Conservation (phyloP, 2,888 invertebrate genomes). For the Helleia helle region DNA sequence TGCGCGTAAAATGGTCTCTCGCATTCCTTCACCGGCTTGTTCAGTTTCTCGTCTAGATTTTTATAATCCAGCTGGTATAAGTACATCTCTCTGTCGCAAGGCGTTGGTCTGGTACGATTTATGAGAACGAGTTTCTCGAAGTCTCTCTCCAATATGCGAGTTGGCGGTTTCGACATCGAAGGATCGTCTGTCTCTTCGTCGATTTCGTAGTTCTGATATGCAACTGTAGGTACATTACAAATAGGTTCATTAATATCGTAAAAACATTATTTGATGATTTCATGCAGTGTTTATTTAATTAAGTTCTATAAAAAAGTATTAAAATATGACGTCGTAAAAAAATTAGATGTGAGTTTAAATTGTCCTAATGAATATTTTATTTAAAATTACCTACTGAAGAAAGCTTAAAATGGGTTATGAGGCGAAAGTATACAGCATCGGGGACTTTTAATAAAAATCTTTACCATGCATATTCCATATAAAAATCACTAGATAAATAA, state of each 20-base stretch:
- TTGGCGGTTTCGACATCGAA: constrained; percentile 52
- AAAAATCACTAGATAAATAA: no score
- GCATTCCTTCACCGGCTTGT: constrained; percentile 52
- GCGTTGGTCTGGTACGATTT: constrained; percentile 85
- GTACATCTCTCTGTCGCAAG: constrained; percentile 85
- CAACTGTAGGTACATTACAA: constrained; percentile 32
- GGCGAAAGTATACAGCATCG: neutral
- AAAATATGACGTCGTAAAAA: neutral
- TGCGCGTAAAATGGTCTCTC: constrained; percentile 80
- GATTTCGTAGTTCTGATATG: constrained; percentile 61
- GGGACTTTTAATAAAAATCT: neutral
- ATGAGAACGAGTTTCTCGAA: constrained; percentile 79
- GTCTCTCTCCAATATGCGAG: constrained; percentile 66
- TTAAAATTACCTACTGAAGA: no score
- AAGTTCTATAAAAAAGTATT: neutral
- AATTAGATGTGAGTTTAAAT: neutral
- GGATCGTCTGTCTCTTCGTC: constrained; percentile 61
- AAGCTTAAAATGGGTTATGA: no score
- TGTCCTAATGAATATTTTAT: no score
- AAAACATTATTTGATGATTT: neutral
- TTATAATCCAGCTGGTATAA: constrained; percentile 69
- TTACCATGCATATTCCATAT: neutral
- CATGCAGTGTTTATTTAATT: neutral
- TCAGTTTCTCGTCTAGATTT: constrained; percentile 64
- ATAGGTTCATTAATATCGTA: neutral